These are phyloP conservation scores for Sialia sialis DNA, from an alignment of 2,113 vertebrate genomes.

Conservation along the genomic window DNA sequence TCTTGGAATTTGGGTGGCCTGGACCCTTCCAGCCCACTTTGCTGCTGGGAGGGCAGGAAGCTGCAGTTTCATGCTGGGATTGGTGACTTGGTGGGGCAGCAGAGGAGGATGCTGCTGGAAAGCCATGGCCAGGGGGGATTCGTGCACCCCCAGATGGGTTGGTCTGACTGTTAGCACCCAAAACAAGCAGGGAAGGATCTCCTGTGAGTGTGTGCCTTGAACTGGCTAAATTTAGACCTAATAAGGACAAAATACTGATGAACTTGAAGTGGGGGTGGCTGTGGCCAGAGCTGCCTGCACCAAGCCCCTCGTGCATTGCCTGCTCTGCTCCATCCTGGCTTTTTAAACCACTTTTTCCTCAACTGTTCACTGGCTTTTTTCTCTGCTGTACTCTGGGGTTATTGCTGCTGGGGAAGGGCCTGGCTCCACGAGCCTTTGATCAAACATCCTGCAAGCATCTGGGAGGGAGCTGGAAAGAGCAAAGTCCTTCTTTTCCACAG, in stretches of 20 bases:
- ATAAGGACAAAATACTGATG: not conserved
- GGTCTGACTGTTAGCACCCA: not conserved
- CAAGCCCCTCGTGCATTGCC: not conserved
- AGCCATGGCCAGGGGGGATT: not conserved
- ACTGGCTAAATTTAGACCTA: not conserved
- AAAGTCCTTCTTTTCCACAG: fast-evolving
- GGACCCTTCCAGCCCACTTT: not conserved
- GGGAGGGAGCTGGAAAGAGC: not conserved
- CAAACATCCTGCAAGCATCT: not conserved
- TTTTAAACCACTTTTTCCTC: constrained; percentile 9
- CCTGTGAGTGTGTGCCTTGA: not conserved
- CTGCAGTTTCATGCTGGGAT: not conserved
- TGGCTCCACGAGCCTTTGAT: not conserved
- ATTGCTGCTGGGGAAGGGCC: not conserved
- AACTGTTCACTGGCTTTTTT: not conserved
- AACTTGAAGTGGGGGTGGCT: not conserved
- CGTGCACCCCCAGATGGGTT: not conserved
- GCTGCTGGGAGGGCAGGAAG: not conserved
- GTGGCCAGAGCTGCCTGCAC: not conserved
- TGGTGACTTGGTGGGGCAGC: not conserved
- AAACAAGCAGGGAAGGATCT: not conserved
- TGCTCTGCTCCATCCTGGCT: not conserved
- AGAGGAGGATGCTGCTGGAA: not conserved
- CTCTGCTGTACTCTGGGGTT: not conserved
- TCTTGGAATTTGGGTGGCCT: not conserved